These are phyloP conservation scores for Orthonychiurus folsomi DNA, from an alignment of 2,888 invertebrate genomes.

Conservation along the genomic window DNA sequence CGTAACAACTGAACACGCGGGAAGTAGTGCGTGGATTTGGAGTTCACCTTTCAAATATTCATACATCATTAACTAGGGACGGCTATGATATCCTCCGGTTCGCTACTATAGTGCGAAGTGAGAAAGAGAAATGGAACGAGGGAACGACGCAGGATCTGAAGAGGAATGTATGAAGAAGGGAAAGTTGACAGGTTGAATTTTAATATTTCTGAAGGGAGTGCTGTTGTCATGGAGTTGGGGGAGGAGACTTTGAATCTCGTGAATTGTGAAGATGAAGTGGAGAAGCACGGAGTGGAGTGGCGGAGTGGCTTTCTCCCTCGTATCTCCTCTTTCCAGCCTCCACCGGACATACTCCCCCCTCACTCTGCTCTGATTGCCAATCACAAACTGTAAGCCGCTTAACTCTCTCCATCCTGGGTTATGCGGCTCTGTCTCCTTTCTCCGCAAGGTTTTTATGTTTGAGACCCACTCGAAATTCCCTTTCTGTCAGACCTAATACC, in stretches of 20 bases:
- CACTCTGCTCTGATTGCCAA: slow-evolving; percentile 39
- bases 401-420: slow-evolving; percentile 27
- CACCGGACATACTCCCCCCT: slow-evolving; percentile 30
- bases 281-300: not conserved
- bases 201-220: not conserved
- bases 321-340: slow-evolving; percentile 19
- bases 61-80: no score
- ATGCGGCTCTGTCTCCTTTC: slow-evolving; percentile 22
- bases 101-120: no score
- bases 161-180: not conserved
- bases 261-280: slow-evolving; percentile 10
- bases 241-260: slow-evolving; percentile 1
- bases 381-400: slow-evolving; percentile 40
- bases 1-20: no score
- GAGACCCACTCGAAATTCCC: no score
- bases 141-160: not conserved
- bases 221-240: slow-evolving; percentile 6
- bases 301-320: not conserved
- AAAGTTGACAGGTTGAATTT: slow-evolving; percentile 5
- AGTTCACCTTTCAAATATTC: no score
- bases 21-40: no score
- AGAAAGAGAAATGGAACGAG: not conserved
- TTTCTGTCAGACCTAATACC: no score
- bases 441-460: no score
- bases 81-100: no score